phyloP scores from a whole-genome alignment of 2,113 vertebrate species.

The Odontesthes bonariensis region DNA sequence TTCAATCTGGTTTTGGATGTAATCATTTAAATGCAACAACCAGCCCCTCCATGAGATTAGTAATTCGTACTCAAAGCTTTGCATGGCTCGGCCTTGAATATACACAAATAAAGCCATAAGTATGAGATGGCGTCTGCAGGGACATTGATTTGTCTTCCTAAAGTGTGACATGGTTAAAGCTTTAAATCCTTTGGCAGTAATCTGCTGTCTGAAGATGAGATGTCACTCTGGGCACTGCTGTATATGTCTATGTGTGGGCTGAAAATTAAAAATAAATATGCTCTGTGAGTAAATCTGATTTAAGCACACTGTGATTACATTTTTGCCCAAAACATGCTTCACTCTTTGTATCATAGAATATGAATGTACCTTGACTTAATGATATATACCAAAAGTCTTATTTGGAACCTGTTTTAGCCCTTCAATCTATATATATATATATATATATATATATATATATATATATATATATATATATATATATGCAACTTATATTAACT shows the following conservation, averaged over 20 bases:
- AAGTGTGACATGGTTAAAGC: constrained; percentile 76
- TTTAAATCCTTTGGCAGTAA: constrained; percentile 73
- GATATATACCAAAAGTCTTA: constrained; percentile 28
- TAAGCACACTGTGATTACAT: constrained; percentile 50
- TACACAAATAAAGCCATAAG: constrained; percentile 74
- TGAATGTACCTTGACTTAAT: neutral
- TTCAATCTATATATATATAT: too few species aligned
- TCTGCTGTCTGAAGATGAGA: constrained; percentile 74
- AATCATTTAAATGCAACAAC: constrained; percentile 40
- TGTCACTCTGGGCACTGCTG: constrained; percentile 41
- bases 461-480: too few species aligned
- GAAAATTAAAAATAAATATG: constrained; percentile 68
- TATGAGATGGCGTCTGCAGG: constrained; percentile 62
- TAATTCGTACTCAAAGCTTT: constrained; percentile 32
- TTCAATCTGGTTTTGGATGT: constrained; percentile 20
- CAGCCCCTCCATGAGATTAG: constrained; percentile 41
- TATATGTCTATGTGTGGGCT: constrained; percentile 3
- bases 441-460: too few species aligned
- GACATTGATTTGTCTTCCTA: constrained; percentile 76
- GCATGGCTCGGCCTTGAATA: constrained; percentile 61
- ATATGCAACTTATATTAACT: neutral
- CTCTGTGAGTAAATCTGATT: constrained; percentile 41
- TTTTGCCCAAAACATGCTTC: constrained; percentile 1
- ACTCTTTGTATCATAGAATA: constrained; percentile 1
- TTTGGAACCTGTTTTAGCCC: constrained; percentile 24